These are phyloP conservation scores for Linnaemya vulpina DNA, from an alignment of 2,888 invertebrate genomes.

Conservation along the genomic window DNA sequence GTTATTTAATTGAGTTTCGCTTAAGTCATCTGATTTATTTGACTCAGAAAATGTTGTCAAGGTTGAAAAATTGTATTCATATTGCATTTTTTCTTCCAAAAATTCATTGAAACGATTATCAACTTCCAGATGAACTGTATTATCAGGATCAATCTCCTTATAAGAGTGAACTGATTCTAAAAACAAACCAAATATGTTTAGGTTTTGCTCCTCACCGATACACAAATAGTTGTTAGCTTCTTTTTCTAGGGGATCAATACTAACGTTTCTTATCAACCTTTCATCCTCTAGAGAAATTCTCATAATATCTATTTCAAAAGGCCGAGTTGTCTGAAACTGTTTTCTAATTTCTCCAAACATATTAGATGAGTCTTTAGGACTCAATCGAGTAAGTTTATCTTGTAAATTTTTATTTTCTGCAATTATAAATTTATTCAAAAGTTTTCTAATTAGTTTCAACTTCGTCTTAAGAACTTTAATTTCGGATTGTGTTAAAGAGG, in stretches of 20 bases:
- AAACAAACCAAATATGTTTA: no score
- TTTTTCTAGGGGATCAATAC: no score
- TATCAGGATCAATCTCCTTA: constrained; percentile 20
- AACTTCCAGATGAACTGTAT: not conserved
- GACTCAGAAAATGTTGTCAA: no score
- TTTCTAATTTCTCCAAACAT: constrained; percentile 41
- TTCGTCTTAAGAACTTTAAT: not conserved
- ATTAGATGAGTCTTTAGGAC: constrained; percentile 35
- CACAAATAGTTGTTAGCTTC: not conserved
- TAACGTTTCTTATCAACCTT: constrained; percentile 1
- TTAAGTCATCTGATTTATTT: no score
- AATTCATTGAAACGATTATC: no score
- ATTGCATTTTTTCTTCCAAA: no score
- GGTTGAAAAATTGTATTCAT: no score
- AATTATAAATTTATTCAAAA: constrained; percentile 33
- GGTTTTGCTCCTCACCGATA: constrained; percentile 16
- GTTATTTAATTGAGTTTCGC: no score
- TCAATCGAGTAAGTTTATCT: constrained; percentile 15
- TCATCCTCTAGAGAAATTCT: constrained; percentile 24
- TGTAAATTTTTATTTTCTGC: constrained; percentile 36
- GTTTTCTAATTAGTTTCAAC: constrained; percentile 23
- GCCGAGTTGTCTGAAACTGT: constrained; percentile 24
- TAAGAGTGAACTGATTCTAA: no score
- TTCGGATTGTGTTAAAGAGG: constrained; percentile 9
- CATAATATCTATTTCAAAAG: constrained; percentile 21